These are phyloP conservation scores for Torymus texanus DNA, from an alignment of 2,888 invertebrate species.

Conservation along the genomic window DNA sequence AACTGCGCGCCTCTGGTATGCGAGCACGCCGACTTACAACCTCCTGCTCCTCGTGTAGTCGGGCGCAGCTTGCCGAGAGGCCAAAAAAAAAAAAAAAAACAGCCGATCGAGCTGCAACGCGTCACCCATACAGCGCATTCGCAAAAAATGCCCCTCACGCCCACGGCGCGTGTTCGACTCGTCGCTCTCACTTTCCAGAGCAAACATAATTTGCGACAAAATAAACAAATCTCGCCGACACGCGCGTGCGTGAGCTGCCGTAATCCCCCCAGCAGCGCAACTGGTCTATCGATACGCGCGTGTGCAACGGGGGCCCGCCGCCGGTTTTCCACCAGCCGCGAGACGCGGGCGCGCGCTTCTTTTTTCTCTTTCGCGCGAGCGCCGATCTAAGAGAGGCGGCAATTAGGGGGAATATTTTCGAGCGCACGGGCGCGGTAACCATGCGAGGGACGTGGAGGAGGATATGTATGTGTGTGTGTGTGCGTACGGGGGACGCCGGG, in stretches of 20 bases:
- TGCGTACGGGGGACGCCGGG: background rate
- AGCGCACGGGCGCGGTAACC: constrained; percentile 30
- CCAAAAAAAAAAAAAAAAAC: too few species aligned
- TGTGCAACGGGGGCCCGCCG: constrained; percentile 28
- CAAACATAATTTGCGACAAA: constrained; percentile 32
- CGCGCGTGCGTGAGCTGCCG: background rate
- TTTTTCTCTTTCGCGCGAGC: background rate
- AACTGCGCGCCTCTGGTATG: constrained; percentile 16
- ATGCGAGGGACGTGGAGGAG: constrained; percentile 17
- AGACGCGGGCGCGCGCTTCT: too few species aligned
- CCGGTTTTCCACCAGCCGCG: constrained; percentile 16
- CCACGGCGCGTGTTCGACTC: background rate
- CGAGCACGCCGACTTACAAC: background rate
- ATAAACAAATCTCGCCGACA: background rate
- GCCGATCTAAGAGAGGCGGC: background rate
- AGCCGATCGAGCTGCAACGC: too few species aligned
- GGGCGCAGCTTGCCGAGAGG: too few species aligned
- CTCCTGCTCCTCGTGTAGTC: too few species aligned
- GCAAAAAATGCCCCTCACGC: constrained; percentile 1
- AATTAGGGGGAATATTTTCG: constrained; percentile 34
- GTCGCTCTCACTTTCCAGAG: constrained; percentile 30
- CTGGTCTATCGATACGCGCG: background rate
- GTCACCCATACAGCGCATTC: too few species aligned
- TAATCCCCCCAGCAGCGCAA: constrained; percentile 22
- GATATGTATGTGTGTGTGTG: background rate